Percentiles rank a stretch among this genome's conserved stretches.
These are phyloP conservation scores for Anastatus disparis DNA, from an alignment of 1,140 invertebrate genomes.

Conservation along the genomic window DNA sequence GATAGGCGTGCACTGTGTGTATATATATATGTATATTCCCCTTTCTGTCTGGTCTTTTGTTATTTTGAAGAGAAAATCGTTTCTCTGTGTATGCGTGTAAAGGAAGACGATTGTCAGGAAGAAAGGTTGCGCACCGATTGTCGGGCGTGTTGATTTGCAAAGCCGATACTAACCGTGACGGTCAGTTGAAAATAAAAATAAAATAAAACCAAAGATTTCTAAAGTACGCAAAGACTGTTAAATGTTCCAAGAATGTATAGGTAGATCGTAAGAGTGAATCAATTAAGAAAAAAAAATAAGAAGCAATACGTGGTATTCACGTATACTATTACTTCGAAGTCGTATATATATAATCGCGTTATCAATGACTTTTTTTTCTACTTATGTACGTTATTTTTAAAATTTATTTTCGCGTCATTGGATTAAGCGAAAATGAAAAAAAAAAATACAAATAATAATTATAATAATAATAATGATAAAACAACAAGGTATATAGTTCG, in stretches of 20 bases:
- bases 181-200: no score
- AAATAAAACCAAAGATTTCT: conserved; percentile 40
- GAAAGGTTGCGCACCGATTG: neutral
- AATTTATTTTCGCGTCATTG: neutral
- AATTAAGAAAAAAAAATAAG: neutral
- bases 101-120: neutral
- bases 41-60: conserved; percentile 9
- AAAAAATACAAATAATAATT: neutral
- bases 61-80: no score
- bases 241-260: conserved; percentile 55
- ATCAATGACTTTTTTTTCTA: neutral
- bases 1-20: conserved; percentile 4
- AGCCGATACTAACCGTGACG: neutral
- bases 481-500: no score
- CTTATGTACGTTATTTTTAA: no score
- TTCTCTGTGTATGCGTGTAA: neutral
- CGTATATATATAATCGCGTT: neutral
- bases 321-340: neutral
- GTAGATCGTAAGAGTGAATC: conserved; percentile 42
- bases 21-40: no score
- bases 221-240: conserved; percentile 54
- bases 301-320: neutral
- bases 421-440: neutral
- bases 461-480: no score
- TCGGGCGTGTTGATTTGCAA: neutral